These are phyloP conservation scores for Orbicella faveolata DNA, from an alignment of 64 coral and sea anemone species.

Conservation along the genomic window DNA sequence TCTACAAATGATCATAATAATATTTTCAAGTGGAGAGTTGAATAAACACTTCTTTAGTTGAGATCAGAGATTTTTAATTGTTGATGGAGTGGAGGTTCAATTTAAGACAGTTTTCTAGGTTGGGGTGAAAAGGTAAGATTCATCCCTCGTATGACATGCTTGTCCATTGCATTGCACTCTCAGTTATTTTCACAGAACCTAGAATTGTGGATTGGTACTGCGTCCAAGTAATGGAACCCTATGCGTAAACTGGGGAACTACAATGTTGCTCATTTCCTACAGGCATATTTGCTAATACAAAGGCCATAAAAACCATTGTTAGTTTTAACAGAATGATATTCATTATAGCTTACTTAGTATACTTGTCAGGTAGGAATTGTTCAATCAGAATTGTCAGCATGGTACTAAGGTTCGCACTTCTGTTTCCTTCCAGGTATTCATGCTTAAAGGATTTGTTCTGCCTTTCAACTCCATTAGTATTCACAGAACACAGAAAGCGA, in stretches of 20 bases:
- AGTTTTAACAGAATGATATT: neutral
- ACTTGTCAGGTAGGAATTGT: conserved; percentile 19
- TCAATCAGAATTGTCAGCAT: conserved; percentile 28
- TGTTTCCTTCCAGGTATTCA: conserved; percentile 17
- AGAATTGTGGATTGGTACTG: neutral
- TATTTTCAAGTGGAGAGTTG: no score
- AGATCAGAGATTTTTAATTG: neutral
- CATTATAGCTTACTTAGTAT: conserved; percentile 16
- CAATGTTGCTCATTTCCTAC: no score
- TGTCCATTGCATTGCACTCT: neutral
- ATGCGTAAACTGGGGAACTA: no score
- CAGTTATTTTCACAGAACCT: neutral
- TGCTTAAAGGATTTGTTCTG: conserved; percentile 29
- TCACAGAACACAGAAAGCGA: conserved; percentile 10
- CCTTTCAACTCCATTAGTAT: conserved; percentile 20
- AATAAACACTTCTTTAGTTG: neutral
- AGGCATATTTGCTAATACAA: no score
- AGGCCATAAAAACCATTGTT: no score
- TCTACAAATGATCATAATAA: neutral
- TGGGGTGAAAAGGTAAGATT: neutral
- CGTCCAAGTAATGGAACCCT: no score
- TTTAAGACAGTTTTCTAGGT: no score
- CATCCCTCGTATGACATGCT: neutral
- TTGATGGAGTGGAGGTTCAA: neutral
- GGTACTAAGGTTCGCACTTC: conserved; percentile 33